A percentile compares a stretch with the other conserved stretches of the same genome.
Evolutionary conservation across 2,113 vertebrate genomes (phyloP).

Genomic region (Typhlomys cinereus): DNA sequence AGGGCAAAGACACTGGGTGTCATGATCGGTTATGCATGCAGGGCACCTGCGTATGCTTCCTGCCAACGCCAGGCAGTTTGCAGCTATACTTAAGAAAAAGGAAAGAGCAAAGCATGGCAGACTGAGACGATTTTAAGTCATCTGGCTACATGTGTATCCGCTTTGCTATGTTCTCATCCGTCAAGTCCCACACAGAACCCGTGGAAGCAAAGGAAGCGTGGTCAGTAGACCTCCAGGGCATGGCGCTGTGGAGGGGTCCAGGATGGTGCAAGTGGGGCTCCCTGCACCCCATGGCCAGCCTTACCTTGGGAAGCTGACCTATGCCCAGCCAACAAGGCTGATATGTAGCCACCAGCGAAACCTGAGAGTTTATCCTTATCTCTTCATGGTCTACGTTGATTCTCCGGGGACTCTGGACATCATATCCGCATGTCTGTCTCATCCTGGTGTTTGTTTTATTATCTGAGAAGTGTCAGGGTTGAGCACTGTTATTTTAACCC

Average conservation of each 20-base stretch:
- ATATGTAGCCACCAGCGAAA: not conserved
- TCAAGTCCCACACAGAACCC: no score
- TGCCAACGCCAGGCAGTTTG: rapidly evolving
- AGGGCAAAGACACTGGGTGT: not conserved
- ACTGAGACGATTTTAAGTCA: not conserved
- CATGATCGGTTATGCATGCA: not conserved
- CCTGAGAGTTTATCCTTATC: not conserved
- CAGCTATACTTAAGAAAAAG: no score
- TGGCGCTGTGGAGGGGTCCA: rapidly evolving
- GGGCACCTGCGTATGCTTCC: not conserved
- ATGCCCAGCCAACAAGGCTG: not conserved
- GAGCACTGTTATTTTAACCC: constrained; percentile 1
- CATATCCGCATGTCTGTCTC: constrained; percentile 42
- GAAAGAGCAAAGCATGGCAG: not conserved
- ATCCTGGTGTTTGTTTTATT: constrained; percentile 38
- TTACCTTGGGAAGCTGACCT: not conserved
- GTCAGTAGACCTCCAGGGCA: constrained; percentile 23
- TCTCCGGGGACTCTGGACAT: not conserved
- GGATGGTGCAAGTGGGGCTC: not conserved
- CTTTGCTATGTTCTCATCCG: rapidly evolving
- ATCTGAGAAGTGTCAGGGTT: not conserved
- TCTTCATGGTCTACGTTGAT: constrained; percentile 39
- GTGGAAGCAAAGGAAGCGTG: constrained; percentile 36
- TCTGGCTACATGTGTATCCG: rapidly evolving
- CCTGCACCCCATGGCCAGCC: not conserved